Evolutionary conservation across 1,140 invertebrate species (phyloP).

Genomic region (Coptotermes formosanus): DNA sequence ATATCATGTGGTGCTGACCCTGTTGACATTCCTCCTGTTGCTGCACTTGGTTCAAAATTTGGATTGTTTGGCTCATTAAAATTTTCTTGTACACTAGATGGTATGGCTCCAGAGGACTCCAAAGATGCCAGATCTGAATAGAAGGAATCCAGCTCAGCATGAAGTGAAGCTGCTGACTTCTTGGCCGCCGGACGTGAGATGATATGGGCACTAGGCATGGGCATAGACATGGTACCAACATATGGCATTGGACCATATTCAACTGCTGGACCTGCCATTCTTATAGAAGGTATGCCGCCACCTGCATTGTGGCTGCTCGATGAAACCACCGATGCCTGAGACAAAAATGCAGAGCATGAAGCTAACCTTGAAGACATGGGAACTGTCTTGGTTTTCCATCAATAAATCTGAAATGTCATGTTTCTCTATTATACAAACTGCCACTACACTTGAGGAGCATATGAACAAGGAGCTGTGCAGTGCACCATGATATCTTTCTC

Average conservation of each 20-base stretch:
- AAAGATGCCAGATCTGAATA: slow-evolving; percentile 60
- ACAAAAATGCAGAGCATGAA: background rate
- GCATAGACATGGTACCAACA: slow-evolving; percentile 20
- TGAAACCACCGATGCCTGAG: slow-evolving; percentile 15
- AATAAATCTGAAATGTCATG: background rate
- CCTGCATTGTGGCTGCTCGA: slow-evolving; percentile 14
- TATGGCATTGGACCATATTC: slow-evolving; percentile 21
- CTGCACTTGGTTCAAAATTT: background rate
- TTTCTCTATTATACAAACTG: no score
- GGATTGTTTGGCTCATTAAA: background rate
- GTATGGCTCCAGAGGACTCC: slow-evolving; percentile 42
- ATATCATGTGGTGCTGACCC: background rate
- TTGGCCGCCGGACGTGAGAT: slow-evolving; percentile 34
- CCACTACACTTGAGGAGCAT: no score
- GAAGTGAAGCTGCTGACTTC: slow-evolving; percentile 18
- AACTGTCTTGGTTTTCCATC: background rate
- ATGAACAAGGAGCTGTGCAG: no score
- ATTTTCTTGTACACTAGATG: background rate
- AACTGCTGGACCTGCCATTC: slow-evolving; percentile 2
- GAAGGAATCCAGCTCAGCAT: slow-evolving; percentile 57
- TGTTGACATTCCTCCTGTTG: background rate
- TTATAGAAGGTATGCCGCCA: background rate
- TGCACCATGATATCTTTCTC: no score
- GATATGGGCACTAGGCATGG: slow-evolving; percentile 20
- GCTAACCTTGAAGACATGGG: background rate